Evolutionary conservation across 2,888 invertebrate species (phyloP), one percentile per base, ranked within the genome.

Genomic region (Glomeris marginata): DNA sequence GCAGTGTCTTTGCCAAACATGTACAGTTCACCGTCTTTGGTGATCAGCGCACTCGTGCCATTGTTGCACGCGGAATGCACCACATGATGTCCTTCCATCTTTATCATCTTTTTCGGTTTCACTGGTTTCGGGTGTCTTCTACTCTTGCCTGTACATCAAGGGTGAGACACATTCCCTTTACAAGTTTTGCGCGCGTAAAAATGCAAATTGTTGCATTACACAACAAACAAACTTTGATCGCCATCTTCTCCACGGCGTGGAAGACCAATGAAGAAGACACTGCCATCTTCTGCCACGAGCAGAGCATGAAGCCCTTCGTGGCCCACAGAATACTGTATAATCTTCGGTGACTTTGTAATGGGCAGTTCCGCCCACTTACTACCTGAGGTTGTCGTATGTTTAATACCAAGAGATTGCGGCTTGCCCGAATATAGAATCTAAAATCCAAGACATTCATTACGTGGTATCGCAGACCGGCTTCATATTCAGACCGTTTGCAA

Each of bases 1-100:
- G 82, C 77, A 11, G 81, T 84, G 67, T 95, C 94, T 66, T 94
- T 94, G 41, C 95, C 94, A 66, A 86, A 94, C 81, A 97, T 85
- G 50, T 86, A 77, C 37, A 95, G 71, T 60, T 84, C 81, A 0
- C 97, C 97, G 49, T 85, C 84, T 61, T 83, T 79, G 1, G 90
- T 88, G 1, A 95, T 84, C 54, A 95, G 75, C 2, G 92, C 94
- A 10, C 91, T 87, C 2, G 91, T 87, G 4, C 92, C 94, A 68
- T 90, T 88, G 68, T 94, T 95, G 63, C 92, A 92, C 0, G 92
- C 90, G 1, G 84, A 84, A 59, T 78, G 78, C 1, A 83, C 74
- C 28, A 94, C 77, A 59, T 77, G 75, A 62, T 88, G 83, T 0
- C 85, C 82, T 60, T 92, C 92, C 53, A 90, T 80, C 71, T 86